phyloP scores from a whole-genome alignment of 1,140 invertebrate species.

The Paramacrobiotus metropolitanus region DNA sequence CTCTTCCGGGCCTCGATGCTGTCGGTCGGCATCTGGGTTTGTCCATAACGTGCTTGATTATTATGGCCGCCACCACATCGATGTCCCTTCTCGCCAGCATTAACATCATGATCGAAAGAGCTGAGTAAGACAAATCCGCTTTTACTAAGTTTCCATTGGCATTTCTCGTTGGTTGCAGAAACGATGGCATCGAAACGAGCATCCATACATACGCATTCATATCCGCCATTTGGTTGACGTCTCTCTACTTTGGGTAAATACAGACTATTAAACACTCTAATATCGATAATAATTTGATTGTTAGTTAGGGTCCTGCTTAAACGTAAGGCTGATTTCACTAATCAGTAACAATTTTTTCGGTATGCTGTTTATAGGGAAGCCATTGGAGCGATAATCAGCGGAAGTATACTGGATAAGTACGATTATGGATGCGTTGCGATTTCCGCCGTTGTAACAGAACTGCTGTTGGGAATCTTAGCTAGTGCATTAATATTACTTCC shows the following conservation, averaged over 20 bases:
- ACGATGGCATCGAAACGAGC: background rate
- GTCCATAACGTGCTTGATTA: background rate
- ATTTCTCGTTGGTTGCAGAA: background rate
- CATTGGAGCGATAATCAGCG: background rate
- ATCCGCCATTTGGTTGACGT: background rate
- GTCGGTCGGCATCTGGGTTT: background rate
- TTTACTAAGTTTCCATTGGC: background rate
- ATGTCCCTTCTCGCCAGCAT: background rate
- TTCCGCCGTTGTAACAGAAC: background rate
- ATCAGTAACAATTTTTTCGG: background rate
- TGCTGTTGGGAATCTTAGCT: background rate
- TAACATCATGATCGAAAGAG: background rate
- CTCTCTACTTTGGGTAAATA: constrained; percentile 1
- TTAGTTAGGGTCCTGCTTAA: no score
- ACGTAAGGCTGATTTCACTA: background rate
- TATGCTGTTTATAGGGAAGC: background rate
- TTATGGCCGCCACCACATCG: background rate
- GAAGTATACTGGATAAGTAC: background rate
- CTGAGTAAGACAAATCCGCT: background rate
- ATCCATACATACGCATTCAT: background rate
- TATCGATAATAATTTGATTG: no score
- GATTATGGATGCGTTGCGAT: background rate
- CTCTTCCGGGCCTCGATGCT: background rate
- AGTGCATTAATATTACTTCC: background rate
- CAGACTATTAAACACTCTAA: no score